Evolutionary conservation across 2,113 vertebrate species (phyloP).

Genomic region (Pao palembangensis): DNA sequence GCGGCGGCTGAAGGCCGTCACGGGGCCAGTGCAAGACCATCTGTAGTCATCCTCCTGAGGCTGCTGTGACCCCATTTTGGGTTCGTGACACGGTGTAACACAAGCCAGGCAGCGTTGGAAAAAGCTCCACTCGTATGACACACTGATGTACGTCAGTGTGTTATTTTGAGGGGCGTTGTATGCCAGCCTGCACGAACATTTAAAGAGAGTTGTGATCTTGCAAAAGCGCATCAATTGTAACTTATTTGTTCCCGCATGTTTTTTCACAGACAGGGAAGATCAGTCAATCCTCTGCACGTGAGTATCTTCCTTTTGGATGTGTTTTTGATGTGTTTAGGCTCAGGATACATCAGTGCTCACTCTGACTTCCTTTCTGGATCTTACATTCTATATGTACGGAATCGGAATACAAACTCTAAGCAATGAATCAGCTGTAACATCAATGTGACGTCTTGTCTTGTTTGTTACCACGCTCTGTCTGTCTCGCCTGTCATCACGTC

Average conservation of each 20-base stretch:
- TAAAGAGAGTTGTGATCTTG: background rate
- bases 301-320: slow-evolving; percentile 59
- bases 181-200: slow-evolving; percentile 5
- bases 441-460: slow-evolving; percentile 7
- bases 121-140: background rate
- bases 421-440: background rate
- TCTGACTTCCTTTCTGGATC: too few species aligned
- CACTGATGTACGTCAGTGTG: slow-evolving; percentile 2
- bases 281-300: slow-evolving; percentile 93
- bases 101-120: background rate
- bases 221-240: too few species aligned
- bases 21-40: background rate
- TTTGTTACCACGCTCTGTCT: slow-evolving; percentile 16
- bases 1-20: background rate
- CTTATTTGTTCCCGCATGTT: background rate
- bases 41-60: background rate
- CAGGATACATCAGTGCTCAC: too few species aligned
- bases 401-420: background rate
- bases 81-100: slow-evolving; percentile 19
- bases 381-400: background rate
- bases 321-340: background rate
- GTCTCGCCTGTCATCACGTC: slow-evolving; percentile 18
- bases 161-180: slow-evolving; percentile 12
- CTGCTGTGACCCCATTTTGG: background rate
- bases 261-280: slow-evolving; percentile 83